These are phyloP conservation scores for Campylorhamphus procurvoides DNA, from an alignment of 2,113 vertebrate species.

Conservation along the genomic window DNA sequence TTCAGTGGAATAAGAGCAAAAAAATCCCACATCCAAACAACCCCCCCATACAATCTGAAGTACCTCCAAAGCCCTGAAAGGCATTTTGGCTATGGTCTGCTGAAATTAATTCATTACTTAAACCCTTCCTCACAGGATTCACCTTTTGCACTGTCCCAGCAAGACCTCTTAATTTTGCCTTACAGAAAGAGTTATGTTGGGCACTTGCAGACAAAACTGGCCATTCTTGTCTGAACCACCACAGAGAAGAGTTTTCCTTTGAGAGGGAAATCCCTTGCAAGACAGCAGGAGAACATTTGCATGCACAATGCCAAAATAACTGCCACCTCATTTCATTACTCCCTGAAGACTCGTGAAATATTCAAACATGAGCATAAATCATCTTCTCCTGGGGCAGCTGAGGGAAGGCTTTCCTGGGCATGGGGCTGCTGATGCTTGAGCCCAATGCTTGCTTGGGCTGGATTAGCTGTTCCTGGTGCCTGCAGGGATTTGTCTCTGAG, in stretches of 20 bases:
- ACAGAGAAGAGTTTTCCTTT: neutral
- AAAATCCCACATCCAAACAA: neutral
- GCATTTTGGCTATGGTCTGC: neutral
- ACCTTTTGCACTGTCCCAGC: neutral
- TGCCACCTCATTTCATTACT: neutral
- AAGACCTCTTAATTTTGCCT: neutral
- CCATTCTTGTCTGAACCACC: neutral
- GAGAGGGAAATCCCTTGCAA: neutral
- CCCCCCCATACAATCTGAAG: neutral
- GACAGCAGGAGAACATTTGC: neutral
- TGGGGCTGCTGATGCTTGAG: neutral
- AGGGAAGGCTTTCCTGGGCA: rapidly evolving
- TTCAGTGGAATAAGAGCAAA: neutral
- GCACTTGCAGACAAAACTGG: neutral
- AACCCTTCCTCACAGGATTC: neutral
- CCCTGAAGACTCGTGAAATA: rapidly evolving
- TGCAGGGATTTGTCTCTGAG: neutral
- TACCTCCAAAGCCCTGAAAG: neutral
- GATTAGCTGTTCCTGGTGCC: neutral
- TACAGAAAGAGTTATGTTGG: rapidly evolving
- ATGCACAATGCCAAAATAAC: neutral
- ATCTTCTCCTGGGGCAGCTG: neutral
- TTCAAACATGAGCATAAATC: neutral
- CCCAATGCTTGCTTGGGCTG: neutral
- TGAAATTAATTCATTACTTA: neutral